Conservation (phyloP, 2,888 invertebrate species). For the Ashinkailepas kermadecensis region DNA sequence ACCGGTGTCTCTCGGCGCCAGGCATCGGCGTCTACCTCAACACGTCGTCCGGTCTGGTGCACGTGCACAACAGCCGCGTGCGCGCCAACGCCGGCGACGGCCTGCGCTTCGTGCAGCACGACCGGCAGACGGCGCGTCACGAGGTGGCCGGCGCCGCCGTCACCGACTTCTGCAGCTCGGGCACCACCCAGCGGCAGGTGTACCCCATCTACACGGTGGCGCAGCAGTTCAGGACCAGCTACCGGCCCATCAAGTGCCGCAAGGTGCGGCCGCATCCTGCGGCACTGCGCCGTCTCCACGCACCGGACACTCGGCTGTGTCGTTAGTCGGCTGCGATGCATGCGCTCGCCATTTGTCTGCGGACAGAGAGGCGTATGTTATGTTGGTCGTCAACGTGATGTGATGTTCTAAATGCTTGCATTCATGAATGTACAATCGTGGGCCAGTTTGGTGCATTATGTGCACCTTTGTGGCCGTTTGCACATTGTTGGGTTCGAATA, state of each 20-base stretch:
- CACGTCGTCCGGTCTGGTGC: constrained; percentile 72
- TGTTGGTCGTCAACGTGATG: no score
- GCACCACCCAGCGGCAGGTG: constrained; percentile 73
- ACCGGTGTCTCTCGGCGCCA: constrained; percentile 38
- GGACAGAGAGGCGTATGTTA: no score
- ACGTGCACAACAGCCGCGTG: constrained; percentile 67
- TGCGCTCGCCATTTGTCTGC: no score
- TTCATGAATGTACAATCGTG: no score
- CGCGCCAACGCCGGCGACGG: constrained; percentile 86
- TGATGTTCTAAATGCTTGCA: no score
- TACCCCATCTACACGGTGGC: constrained; percentile 44
- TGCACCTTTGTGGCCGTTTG: no score
- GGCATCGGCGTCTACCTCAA: constrained; percentile 85
- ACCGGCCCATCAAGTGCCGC: background rate
- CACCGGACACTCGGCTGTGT: no score
- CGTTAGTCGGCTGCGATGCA: no score
- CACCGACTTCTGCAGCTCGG: constrained; percentile 72
- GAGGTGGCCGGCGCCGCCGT: constrained; percentile 62
- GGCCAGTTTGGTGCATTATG: no score
- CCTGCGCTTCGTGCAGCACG: constrained; percentile 73
- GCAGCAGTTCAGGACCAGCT: background rate
- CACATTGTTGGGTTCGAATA: no score
- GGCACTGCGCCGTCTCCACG: background rate
- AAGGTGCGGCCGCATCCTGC: background rate
- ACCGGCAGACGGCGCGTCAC: constrained; percentile 55